These are phyloP conservation scores for Eupithecia centaureata DNA, from an alignment of 2,888 invertebrate species.

Conservation along the genomic window DNA sequence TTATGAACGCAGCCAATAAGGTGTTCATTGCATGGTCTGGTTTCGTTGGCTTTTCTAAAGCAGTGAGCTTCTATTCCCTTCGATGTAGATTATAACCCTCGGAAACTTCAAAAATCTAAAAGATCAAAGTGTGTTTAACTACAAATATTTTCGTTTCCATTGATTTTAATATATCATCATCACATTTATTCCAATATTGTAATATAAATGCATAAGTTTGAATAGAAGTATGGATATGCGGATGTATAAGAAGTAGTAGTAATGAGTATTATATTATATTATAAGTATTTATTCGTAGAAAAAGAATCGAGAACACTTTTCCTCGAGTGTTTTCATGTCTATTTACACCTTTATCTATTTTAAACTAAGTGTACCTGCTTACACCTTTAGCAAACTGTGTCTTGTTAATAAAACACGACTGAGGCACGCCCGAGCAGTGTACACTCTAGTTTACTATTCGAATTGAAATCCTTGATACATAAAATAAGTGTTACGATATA, in stretches of 20 bases:
- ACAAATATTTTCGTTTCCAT: neutral
- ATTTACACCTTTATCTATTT: neutral
- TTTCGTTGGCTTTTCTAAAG: neutral
- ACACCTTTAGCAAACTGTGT: conserved; percentile 25
- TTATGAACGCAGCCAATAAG: neutral
- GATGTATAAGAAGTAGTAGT: neutral
- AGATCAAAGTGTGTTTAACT: too few species aligned
- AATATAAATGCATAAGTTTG: too few species aligned
- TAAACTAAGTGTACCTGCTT: conserved; percentile 2
- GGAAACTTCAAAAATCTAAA: neutral
- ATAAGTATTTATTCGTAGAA: too few species aligned
- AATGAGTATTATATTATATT: too few species aligned
- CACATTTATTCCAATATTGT: too few species aligned
- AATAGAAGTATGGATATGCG: neutral
- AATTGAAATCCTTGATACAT: conserved; percentile 39
- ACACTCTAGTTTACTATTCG: conserved; percentile 42
- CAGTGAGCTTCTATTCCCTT: neutral
- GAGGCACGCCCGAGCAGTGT: conserved; percentile 46
- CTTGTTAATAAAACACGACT: conserved; percentile 60
- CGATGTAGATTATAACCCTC: neutral
- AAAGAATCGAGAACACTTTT: too few species aligned
- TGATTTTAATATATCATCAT: neutral
- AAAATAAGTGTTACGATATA: conserved; percentile 36
- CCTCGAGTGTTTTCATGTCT: neutral
- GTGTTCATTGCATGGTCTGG: neutral